These are phyloP conservation scores for Phocoena phocoena DNA, from an alignment of 2,113 vertebrate species.

Conservation along the genomic window DNA sequence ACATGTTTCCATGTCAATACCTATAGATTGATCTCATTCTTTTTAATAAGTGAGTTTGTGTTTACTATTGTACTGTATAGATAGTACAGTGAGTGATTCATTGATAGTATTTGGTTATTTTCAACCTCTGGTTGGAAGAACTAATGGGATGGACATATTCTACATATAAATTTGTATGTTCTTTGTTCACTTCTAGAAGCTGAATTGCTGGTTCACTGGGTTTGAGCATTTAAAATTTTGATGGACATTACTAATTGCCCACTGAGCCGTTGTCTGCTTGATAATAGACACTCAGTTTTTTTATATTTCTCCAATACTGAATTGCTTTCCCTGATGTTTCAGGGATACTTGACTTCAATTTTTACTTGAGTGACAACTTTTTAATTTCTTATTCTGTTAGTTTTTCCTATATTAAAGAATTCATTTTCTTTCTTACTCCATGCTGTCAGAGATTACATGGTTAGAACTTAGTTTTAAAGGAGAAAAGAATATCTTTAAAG, in stretches of 20 bases:
- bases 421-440: conserved; percentile 6
- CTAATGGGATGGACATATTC: neutral
- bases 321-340: neutral
- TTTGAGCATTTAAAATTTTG: neutral
- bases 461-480: neutral
- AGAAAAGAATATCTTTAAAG: neutral
- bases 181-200: neutral
- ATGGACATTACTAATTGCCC: neutral
- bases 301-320: neutral
- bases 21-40: neutral
- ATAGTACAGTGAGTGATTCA: neutral
- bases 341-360: neutral
- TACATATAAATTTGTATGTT: neutral
- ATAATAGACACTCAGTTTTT: neutral
- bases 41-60: neutral
- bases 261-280: neutral
- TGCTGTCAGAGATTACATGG: neutral
- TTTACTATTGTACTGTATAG: neutral
- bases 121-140: neutral
- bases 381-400: neutral
- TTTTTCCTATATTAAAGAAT: neutral
- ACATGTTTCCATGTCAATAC: neutral
- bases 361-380: conserved; percentile 1
- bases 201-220: neutral
- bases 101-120: neutral